A percentile compares a stretch with the other conserved stretches of the same genome.
Evolutionary conservation across 2,797 vertebrate species (phyloP).

Genomic region (Enteromius afrohamiltoni): DNA sequence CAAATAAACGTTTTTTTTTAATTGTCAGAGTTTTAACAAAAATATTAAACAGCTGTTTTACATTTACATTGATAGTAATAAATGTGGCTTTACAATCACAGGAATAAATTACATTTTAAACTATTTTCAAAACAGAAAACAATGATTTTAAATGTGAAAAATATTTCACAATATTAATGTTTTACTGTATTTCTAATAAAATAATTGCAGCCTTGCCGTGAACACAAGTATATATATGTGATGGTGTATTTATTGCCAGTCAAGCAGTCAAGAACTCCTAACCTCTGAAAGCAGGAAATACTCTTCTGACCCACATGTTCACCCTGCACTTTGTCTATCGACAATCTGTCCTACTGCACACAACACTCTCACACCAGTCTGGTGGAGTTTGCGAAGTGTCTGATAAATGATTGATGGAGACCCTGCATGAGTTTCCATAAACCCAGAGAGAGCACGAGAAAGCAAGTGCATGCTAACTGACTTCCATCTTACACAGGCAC

Average conservation of each 20-base stretch:
- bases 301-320: slow-evolving; percentile 4
- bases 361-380: slow-evolving; percentile 3
- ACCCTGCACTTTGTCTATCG: slow-evolving; percentile 7
- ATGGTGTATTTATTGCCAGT: neutral
- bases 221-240: too few species aligned
- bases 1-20: neutral
- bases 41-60: neutral
- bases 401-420: slow-evolving; percentile 47
- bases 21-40: neutral
- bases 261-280: neutral
- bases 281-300: neutral
- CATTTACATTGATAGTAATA: neutral
- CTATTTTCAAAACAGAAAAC: neutral
- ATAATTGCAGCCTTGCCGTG: neutral
- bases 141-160: neutral
- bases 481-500: neutral
- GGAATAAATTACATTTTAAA: neutral
- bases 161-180: neutral
- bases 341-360: slow-evolving; percentile 12
- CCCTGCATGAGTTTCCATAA: slow-evolving; percentile 48
- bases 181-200: neutral
- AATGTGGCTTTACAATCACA: neutral
- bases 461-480: neutral
- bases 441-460: slow-evolving; percentile 1
- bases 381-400: slow-evolving; percentile 9